Percentiles rank a stretch among this genome's conserved stretches.
Conservation (phyloP, 2,888 invertebrate species). For the Amblyjoppa proteus region DNA sequence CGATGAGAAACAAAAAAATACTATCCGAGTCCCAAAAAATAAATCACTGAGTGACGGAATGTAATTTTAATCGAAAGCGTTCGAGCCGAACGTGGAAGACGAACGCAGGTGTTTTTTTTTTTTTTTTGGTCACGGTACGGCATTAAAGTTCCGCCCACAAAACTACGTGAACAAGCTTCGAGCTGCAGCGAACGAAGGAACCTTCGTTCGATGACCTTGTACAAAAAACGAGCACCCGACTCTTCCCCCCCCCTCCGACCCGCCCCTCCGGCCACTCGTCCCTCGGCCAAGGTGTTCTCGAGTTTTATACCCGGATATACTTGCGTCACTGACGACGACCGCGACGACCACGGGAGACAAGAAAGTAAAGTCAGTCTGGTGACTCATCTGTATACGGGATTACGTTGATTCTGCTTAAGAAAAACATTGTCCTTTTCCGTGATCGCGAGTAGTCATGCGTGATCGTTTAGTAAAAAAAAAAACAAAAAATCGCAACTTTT, state of each 20-base stretch:
- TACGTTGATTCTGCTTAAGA: not conserved
- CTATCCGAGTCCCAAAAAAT: not conserved
- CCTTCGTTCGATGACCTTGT: slow-evolving; percentile 52
- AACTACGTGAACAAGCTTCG: slow-evolving; percentile 37
- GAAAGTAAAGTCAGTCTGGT: slow-evolving; percentile 10
- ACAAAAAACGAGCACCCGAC: slow-evolving; percentile 30
- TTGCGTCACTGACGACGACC: slow-evolving; percentile 11
- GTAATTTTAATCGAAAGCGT: slow-evolving; percentile 7
- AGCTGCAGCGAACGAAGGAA: slow-evolving; percentile 29
- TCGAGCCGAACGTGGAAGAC: slow-evolving; percentile 9
- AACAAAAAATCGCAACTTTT: too few relatives aligned
- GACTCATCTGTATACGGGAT: slow-evolving; percentile 37
- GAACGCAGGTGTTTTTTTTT: slow-evolving; percentile 10
- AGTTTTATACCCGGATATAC: slow-evolving; percentile 41
- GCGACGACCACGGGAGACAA: not conserved
- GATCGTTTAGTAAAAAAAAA: not conserved
- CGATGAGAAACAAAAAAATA: not conserved
- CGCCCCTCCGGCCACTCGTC: not conserved
- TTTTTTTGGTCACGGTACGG: slow-evolving; percentile 7
- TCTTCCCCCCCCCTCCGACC: not conserved
- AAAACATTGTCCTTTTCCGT: slow-evolving; percentile 2
- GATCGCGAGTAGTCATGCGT: not conserved
- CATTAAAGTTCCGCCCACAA: slow-evolving; percentile 34
- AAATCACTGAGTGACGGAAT: not conserved
- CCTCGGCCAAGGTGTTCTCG: not conserved